Base-by-base conservation (phyloP, 2,888 invertebrate genomes). In the Napeogenes sylphis region DNA sequence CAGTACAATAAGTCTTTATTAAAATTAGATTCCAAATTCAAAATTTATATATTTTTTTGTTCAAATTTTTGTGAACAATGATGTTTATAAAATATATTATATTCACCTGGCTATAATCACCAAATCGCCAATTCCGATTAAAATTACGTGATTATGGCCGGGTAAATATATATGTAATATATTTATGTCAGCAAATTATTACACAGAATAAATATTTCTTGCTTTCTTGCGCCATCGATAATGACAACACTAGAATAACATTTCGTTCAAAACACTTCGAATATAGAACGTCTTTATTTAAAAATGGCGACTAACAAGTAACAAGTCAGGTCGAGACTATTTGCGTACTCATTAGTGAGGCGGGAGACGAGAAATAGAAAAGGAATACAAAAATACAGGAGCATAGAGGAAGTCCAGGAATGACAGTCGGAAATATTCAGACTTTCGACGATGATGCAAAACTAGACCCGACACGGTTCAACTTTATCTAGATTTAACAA, bases 291-390 rank as follows among this genome's bases (percentile, higher is more conserved):
- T 55, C 47, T 65, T 59, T 47, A 55, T 67, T 67, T 62, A 61
- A 65, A 65, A 66, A 58, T 66, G 59, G 60, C 55, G 53, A 51
- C 21, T 56, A 59, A 68, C 61, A 62, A 58, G 59, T 55, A 61
- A 68, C 61, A 61, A 56, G 59, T 55, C 61, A 64, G 66, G 57
- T 61, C 65, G 62, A 58, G 55, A 71, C 81, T 82, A 83, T 83
- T 82, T 80, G 74, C 68, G 80, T 75, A 68, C 68, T 80, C 82
- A 81, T 83, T 84, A 83, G 80, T 62, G 66, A 63, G 61, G 66
- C 66, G 70, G 62, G 68, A 69, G 66, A 61, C 69, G 61, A 66
- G 71, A 71, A 72, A 75, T 73, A 73, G 73, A 73, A 73, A 68
- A 70, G 59, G 61, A 66, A 63, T 42, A 65, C 54, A 46, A 68